Evolutionary conservation across 1,140 invertebrate species (phyloP), one percentile per base, ranked within the genome.

Genomic region (Plectrocnemia conspersa): DNA sequence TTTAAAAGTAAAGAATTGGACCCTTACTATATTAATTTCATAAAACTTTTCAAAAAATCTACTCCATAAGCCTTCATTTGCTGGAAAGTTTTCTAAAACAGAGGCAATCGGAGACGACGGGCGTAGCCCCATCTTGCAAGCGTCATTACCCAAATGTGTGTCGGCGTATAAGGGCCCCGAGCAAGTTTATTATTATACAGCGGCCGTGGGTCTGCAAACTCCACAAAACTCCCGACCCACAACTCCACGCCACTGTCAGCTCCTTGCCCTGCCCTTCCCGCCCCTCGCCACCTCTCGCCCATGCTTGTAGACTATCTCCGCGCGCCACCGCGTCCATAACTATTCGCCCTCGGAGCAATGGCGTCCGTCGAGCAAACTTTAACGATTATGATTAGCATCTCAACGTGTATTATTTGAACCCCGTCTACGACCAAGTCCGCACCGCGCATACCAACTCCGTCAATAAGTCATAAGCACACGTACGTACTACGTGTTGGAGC

Each of bases 351-450:
- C 16, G 40, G 52, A 44, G 53, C 36, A 48, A 56, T 60, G 54
- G 58, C 54, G 55, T 24, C 32, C 59, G 59, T 57, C 55, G 52
- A 24, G 35, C 50, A 53, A 57, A 61, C 59, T 61, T 61, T 61
- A 61, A 57, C 59, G 59, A 61, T 61, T 57, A 61, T 58, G 59
- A 61, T 61, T 61, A 61, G 50, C 59, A 61, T 61, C 59, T 61
- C 59, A 47, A 52, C 46, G 27, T 41, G 55, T 57, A 58, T 57
- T 47, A 61, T 57, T 61, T 47, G 42, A 55, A 55, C 44, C n/a
- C 44, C 44, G 38, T 41, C 18, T 15, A 29, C 19, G n/a, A 7
- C 7, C 42, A 25, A n/a, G 6, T 47, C 19, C 10, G 15, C n/a
- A n/a, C n/a, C n/a, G 11, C 18, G 18, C 35, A 38, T 6, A 38